phyloP scores from a whole-genome alignment of 1,140 invertebrate species.

The Drosophila quadrilineata region DNA sequence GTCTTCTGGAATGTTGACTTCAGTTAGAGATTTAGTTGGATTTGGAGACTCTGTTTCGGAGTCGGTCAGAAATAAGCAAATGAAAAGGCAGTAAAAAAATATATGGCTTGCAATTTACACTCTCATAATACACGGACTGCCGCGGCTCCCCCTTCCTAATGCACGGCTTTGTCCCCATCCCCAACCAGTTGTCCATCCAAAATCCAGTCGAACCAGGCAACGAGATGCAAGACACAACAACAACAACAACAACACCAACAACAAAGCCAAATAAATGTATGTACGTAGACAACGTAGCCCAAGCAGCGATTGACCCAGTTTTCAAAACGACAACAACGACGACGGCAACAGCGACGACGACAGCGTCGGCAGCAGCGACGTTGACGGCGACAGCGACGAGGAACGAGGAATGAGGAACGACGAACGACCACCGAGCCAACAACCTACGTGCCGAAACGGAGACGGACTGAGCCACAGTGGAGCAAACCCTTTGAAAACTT shows the following conservation, averaged over 20 bases:
- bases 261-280: conserved; percentile 21
- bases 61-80: conserved; percentile 68
- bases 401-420: too few species aligned
- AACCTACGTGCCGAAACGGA: conserved; percentile 62
- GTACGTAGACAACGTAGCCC: conserved; percentile 46
- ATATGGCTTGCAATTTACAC: conserved; percentile 70
- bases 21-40: not conserved
- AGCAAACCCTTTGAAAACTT: not conserved
- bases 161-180: not conserved
- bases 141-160: not conserved
- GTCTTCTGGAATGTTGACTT: not conserved
- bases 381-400: too few species aligned
- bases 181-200: conserved; percentile 57
- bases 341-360: conserved; percentile 18
- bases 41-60: too few species aligned
- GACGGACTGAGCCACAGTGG: conserved; percentile 31
- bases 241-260: conserved; percentile 17
- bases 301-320: conserved; percentile 79
- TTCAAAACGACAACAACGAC: conserved; percentile 73
- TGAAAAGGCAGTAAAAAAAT: conserved; percentile 62
- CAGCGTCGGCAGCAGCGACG: conserved; percentile 38
- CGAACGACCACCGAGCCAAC: conserved; percentile 39
- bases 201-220: conserved; percentile 65
- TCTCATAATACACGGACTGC: conserved; percentile 28
- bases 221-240: conserved; percentile 59